Evolutionary conservation across 2,113 vertebrate species (phyloP).

Genomic region (Ciconia boyciana): DNA sequence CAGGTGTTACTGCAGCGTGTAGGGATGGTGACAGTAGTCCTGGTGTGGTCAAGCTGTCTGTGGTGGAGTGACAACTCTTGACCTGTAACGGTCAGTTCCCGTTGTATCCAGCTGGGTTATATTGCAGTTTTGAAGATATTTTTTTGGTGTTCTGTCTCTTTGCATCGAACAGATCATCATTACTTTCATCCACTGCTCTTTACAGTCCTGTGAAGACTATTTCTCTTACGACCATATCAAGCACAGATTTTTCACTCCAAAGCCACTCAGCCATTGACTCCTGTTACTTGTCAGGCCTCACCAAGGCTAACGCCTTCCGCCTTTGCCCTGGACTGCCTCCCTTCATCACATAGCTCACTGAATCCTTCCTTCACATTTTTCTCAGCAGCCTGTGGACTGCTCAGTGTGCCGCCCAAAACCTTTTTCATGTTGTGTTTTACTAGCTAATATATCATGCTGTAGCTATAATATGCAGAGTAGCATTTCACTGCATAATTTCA

Average conservation of each 20-base stretch:
- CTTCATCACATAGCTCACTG: not conserved
- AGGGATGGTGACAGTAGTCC: not conserved
- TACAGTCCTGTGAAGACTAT: not conserved
- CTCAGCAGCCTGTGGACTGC: not conserved
- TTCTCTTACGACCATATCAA: not conserved
- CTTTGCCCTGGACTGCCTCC: not conserved
- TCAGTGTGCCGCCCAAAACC: not conserved
- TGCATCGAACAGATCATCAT: not conserved
- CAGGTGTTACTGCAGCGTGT: no score
- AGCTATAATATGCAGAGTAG: constrained; percentile 6
- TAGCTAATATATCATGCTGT: not conserved
- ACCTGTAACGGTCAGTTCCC: not conserved
- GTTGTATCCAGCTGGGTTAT: not conserved
- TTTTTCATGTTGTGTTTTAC: not conserved
- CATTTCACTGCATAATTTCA: constrained; percentile 36
- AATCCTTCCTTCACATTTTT: not conserved
- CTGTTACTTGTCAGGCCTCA: not conserved
- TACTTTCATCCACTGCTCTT: not conserved
- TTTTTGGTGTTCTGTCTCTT: not conserved
- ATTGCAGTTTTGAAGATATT: not conserved
- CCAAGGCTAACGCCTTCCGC: not conserved
- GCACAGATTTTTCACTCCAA: not conserved
- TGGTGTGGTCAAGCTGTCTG: accelerated
- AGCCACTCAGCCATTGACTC: not conserved
- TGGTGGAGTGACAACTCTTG: not conserved